Evolutionary conservation across 2,113 vertebrate genomes (phyloP).

Genomic region (Ciconia maguari): DNA sequence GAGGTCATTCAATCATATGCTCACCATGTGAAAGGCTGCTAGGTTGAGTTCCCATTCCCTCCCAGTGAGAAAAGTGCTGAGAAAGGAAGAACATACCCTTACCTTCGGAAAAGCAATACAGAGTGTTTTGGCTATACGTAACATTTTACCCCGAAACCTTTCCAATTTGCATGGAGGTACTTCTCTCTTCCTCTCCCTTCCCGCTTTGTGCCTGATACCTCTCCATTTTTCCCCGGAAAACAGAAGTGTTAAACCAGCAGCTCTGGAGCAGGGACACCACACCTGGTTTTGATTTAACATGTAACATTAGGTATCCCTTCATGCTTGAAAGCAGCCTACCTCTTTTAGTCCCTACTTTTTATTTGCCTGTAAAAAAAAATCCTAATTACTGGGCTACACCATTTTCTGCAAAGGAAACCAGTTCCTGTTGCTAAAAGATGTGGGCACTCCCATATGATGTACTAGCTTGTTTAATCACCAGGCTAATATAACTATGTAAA

Average conservation of each 20-base stretch:
- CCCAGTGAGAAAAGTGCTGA: not conserved
- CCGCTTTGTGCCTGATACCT: no score
- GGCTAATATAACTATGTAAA: not conserved
- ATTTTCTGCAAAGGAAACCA: not conserved
- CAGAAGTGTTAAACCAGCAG: not conserved
- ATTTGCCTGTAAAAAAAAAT: not conserved
- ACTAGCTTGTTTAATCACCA: not conserved
- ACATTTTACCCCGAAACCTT: not conserved
- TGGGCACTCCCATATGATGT: not conserved
- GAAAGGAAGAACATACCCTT: not conserved
- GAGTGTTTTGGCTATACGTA: not conserved
- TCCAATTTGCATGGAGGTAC: not conserved
- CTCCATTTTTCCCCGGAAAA: not conserved
- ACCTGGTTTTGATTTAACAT: not conserved
- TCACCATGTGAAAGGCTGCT: slow-evolving; percentile 12
- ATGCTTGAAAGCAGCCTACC: not conserved
- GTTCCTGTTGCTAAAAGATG: not conserved
- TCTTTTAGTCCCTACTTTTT: not conserved
- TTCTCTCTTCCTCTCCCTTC: not conserved
- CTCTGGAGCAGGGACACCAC: not conserved
- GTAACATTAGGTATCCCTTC: not conserved
- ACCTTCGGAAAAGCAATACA: not conserved
- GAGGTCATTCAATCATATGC: not conserved
- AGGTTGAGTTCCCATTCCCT: not conserved
- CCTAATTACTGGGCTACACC: not conserved